Evolutionary conservation across 1,140 invertebrate species (phyloP), one percentile per base, ranked within the genome.

Genomic region (Monochamus saltuarius): DNA sequence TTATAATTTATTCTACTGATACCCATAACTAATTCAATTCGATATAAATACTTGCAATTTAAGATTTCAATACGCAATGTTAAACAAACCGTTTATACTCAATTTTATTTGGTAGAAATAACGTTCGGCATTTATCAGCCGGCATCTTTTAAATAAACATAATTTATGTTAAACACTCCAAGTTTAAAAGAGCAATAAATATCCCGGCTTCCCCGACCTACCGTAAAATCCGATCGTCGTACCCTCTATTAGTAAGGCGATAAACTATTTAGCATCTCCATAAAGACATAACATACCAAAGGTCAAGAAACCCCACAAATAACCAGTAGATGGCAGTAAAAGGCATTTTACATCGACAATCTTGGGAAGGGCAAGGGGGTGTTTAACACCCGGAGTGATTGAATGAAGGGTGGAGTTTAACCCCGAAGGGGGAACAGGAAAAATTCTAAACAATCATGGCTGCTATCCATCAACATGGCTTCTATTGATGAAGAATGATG

Each of bases 361-460:
- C 2, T 13, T 43, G 53, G 53, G 53, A 40, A 65, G 67, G 58
- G 56, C 58, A 62, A 58, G 64, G 70, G 66, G 61, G 65, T 65
- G 64, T 56, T 57, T 62, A 59, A 62, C 67, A 68, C 56, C 67
- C 39, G 59, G 57, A 72, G 69, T 76, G 74, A 76, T 76, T 75
- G 75, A 76, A 64, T 71, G 68, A 62, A 68, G 75, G 75, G 74
- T 74, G 74, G 74, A 75, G 74, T 61, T 69, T 63, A 66, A 67
- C 74, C 72, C 64, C 56, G 60, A 43, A 57, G 63, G 61, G 59
- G 56, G 66, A 72, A 68, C 64, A 64, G 67, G 71, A 72, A 72
- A 74, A 75, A 69, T 71, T 72, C 73, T 65, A 73, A 75, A 73
- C 73, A 74, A 76, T 76, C 73, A 76, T 76, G 75, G 75, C 75